A percentile compares a stretch with the other conserved stretches of the same genome.
These are phyloP conservation scores for Calliphora vomitoria DNA, from an alignment of 2,888 invertebrate genomes.

Conservation along the genomic window DNA sequence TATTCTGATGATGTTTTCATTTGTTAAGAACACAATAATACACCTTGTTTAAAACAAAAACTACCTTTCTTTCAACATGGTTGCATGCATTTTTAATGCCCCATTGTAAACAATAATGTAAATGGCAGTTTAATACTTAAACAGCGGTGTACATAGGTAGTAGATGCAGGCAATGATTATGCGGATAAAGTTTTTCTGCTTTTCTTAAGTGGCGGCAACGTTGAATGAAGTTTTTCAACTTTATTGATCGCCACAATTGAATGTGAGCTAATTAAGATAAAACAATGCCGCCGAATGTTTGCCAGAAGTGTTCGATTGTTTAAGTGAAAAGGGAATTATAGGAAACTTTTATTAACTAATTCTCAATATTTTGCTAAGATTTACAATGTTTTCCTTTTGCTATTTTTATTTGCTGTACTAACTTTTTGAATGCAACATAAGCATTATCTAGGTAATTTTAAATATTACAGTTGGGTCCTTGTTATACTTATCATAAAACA, in stretches of 20 bases:
- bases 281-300: conserved; percentile 46
- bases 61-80: background rate
- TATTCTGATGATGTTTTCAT: conserved; percentile 57
- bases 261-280: conserved; percentile 66
- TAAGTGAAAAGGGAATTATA: conserved; percentile 1
- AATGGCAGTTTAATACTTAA: conserved; percentile 57
- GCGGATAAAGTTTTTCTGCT: conserved; percentile 21
- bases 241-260: conserved; percentile 50
- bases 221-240: conserved; percentile 31
- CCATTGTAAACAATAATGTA: conserved; percentile 58
- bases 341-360: background rate
- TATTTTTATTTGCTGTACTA: background rate
- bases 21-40: conserved; percentile 36
- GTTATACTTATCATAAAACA: background rate
- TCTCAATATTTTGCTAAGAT: too few species aligned
- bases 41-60: conserved; percentile 24
- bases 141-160: background rate
- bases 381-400: background rate
- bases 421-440: too few species aligned
- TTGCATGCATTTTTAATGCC: conserved; percentile 49
- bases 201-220: conserved; percentile 22
- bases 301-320: background rate
- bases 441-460: background rate
- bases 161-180: background rate
- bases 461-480: conserved; percentile 2